Evolutionary conservation across 2,113 vertebrate species (phyloP), one percentile per base, ranked within the genome.

Genomic region (Donacobius atricapilla): DNA sequence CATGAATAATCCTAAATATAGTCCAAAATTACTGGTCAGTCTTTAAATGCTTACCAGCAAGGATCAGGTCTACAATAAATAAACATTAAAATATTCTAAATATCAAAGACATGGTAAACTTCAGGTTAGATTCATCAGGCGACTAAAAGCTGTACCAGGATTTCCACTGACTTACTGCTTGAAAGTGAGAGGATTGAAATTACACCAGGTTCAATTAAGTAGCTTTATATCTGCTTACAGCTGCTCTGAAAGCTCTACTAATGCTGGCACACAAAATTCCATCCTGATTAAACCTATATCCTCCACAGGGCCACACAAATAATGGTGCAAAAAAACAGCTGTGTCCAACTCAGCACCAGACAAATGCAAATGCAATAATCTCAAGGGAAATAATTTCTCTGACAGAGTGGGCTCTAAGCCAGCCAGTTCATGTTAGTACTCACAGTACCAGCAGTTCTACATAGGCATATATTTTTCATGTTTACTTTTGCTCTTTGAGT

Each of bases 231-330:
- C 88, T 88, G 56, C 90, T 91, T 93, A 85, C 24, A 63, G 30
- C n/a, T 81, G 24, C 65, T 90, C 40, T 77, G 83, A 94, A 95
- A 94, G 83, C 80, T 90, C 44, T 86, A n/a, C 68, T 96, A 92
- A 93, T 75, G 64, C 90, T 93, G 15, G 37, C 66, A 78, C 30
- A 85, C 35, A 88, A 66, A 70, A 87, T 70, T 86, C 68, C 56
- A 88, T 83, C 90, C 92, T 75, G 51, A 73, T 90, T 93, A 94
- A 93, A 83, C 47, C 60, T 70, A 50, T 73, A 86, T 83, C 56
- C 51, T 90, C 27, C n/a, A 39, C n/a, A 48, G 77, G 57, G 31
- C 39, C 44, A 64, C 35, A 47, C 33, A 73, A 76, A 81, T 39
- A 90, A 66, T 3, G 5, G 33, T 70, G 42, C 25, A 70, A 83